A percentile compares a stretch with the other conserved stretches of the same genome.
Conservation (phyloP, 2,888 invertebrate genomes). For the Macrosiphum euphorbiae region DNA sequence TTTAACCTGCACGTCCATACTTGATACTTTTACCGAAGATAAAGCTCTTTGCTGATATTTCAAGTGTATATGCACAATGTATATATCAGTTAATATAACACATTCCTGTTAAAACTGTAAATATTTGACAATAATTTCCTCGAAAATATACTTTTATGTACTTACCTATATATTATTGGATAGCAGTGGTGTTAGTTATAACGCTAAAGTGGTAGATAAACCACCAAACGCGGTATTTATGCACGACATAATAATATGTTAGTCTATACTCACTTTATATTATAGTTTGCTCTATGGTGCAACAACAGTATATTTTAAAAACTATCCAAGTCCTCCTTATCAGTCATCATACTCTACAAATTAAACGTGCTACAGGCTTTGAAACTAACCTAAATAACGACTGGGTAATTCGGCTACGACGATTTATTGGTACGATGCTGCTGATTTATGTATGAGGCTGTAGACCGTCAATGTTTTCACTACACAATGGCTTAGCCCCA, state of each 20-base stretch:
- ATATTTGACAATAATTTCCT: not conserved
- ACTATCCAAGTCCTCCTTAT: conserved; percentile 37
- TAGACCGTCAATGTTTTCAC: conserved; percentile 60
- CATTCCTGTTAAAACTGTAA: not conserved
- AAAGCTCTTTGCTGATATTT: not conserved
- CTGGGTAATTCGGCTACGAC: conserved; percentile 53
- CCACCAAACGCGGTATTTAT: not conserved
- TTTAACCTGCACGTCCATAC: not conserved
- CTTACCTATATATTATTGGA: too few relatives aligned
- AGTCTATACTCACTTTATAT: not conserved
- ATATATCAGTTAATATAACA: not conserved
- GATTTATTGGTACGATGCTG: conserved; percentile 58
- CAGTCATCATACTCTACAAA: conserved; percentile 51
- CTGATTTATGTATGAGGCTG: conserved; percentile 63
- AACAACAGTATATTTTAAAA: not conserved
- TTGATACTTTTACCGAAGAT: not conserved
- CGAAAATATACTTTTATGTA: not conserved
- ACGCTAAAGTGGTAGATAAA: not conserved
- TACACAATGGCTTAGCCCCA: conserved; percentile 53
- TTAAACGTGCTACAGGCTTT: conserved; percentile 52
- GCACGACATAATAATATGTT: not conserved
- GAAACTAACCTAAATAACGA: conserved; percentile 61
- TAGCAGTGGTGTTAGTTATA: not conserved
- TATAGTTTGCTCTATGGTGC: not conserved
- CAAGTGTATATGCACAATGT: not conserved